Evolutionary conservation across 2,113 vertebrate species (phyloP).

Genomic region (Apaloderma vittatum): DNA sequence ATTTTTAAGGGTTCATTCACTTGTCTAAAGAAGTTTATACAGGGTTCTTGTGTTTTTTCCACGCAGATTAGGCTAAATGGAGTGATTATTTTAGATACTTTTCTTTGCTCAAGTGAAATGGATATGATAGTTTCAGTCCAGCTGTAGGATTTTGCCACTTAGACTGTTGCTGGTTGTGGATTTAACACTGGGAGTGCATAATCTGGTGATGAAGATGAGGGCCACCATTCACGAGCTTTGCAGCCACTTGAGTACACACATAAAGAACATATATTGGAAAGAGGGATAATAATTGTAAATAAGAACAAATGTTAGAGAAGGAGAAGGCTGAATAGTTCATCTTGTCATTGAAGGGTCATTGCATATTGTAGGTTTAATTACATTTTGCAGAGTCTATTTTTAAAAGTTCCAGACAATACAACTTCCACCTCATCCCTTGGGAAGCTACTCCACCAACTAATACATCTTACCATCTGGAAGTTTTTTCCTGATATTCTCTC

Average conservation of each 20-base stretch:
- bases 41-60: not conserved
- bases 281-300: not conserved
- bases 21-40: not conserved
- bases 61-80: fast-evolving
- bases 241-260: fast-evolving
- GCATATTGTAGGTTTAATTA: not conserved
- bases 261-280: not conserved
- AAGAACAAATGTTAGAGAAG: not conserved
- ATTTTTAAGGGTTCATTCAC: not conserved
- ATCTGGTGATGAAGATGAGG: not conserved
- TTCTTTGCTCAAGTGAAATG: not conserved
- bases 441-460: not conserved
- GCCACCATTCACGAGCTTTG: not conserved
- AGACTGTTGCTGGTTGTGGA: not conserved
- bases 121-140: not conserved
- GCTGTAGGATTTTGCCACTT: not conserved
- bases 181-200: not conserved
- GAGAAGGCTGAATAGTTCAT: not conserved
- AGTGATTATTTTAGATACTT: not conserved
- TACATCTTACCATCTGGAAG: not conserved
- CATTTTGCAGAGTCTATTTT: not conserved
- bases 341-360: not conserved
- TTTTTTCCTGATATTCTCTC: not conserved
- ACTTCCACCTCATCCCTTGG: not conserved
- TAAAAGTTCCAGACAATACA: not conserved